Evolutionary conservation across 2,888 invertebrate species (phyloP), one percentile per base, ranked within the genome.

Genomic region (Plusia festucae): DNA sequence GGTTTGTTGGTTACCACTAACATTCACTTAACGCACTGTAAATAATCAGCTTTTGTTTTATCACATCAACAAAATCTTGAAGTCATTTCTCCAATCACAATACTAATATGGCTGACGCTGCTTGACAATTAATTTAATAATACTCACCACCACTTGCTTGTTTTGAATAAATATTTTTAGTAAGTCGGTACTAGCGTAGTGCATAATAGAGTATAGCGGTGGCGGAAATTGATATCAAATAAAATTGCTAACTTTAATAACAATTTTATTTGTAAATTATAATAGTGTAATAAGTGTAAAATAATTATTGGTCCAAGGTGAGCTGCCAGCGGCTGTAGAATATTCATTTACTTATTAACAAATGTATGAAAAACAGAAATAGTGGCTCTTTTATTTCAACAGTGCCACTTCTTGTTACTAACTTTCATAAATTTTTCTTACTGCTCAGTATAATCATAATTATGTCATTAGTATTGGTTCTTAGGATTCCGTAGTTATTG

Each of bases 1-100:
- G 93, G 94, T 94, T 93, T 93, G 93, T 93, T 90, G 87, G 86
- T 84, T 84, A 85, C 86, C 81, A 88, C 84, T 82, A 83, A 85
- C 82, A 84, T 81, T 84, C 84, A 85, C 84, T 73, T 59, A 73
- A 68, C 65, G 84, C 87, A 84, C 84, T 87, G 83, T 87, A 83
- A 78, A 86, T 85, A 83, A 60, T 61, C 53, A 73, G 79, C 86
- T 83, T 84, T 79, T 83, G 84, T 84, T 69, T 62, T 81, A 70
- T 78, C 75, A 73, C 78, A 68, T 76, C 60, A 52, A 69, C 61
- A 49, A 40, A 40, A 73, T 65, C 65, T 75, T 70, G 55, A 56
- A 61, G 40, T 69, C 69, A 70, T 75, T 67, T 65, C 60, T 65
- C 72, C 70, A 61, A 40, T 69, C 62, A 78, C 73, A 61, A 68